These are phyloP conservation scores for Fringilla coelebs DNA, from an alignment of 2,797 vertebrate genomes.

Conservation along the genomic window DNA sequence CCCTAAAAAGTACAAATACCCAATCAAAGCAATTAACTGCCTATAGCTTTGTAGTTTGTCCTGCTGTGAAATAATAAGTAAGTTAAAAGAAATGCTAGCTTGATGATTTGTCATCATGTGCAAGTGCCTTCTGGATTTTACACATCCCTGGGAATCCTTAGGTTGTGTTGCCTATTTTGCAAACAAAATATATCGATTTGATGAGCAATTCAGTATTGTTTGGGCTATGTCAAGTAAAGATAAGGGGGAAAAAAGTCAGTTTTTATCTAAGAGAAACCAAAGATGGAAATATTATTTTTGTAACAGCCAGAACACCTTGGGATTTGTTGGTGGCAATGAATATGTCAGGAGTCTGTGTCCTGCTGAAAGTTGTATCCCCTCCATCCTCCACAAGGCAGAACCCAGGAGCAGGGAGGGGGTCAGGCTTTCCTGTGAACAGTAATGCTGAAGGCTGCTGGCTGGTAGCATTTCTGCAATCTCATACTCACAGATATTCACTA, in stretches of 20 bases:
- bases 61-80: background rate
- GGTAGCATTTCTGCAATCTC: background rate
- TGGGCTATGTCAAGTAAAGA: background rate
- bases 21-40: background rate
- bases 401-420: background rate
- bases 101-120: background rate
- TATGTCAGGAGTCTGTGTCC: background rate
- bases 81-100: background rate
- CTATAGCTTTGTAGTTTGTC: background rate
- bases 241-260: background rate
- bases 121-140: background rate
- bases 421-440: background rate
- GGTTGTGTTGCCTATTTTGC: background rate
- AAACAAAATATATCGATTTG: background rate
- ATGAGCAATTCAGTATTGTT: background rate
- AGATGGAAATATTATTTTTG: background rate
- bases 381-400: background rate
- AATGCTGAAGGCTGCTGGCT: background rate
- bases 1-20: background rate
- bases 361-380: background rate
- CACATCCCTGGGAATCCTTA: background rate
- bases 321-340: background rate
- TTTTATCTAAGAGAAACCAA: background rate
- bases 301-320: background rate
- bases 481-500: background rate